Evolutionary conservation across 1,140 invertebrate species (phyloP).

Genomic region (Cotesia vestalis): DNA sequence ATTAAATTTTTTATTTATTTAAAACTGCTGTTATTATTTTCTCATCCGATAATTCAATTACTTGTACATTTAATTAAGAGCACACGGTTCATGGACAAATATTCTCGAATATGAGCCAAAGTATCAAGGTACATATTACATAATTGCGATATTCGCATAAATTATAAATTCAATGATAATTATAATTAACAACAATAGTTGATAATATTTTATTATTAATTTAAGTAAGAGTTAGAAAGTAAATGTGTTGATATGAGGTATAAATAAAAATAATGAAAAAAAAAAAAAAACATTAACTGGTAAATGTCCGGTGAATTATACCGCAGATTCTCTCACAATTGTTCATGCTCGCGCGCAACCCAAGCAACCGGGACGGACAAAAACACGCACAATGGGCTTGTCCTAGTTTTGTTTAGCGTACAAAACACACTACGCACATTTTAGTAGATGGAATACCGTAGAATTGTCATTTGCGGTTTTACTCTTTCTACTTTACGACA

Average conservation of each 20-base stretch:
- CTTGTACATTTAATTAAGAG: neutral
- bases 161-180: neutral
- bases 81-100: slow-evolving; percentile 4
- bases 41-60: too few relatives aligned
- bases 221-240: neutral
- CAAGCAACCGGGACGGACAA: slow-evolving; percentile 20
- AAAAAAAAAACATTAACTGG: slow-evolving; percentile 10
- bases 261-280: neutral
- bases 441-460: neutral
- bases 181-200: neutral
- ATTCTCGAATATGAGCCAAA: neutral
- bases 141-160: neutral
- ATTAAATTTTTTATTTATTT: neutral
- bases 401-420: slow-evolving; percentile 14
- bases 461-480: neutral
- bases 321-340: slow-evolving; percentile 19
- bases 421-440: neutral
- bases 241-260: neutral
- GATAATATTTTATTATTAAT: slow-evolving; percentile 1
- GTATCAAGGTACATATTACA: slow-evolving; percentile 10
- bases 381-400: slow-evolving; percentile 18
- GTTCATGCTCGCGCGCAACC: slow-evolving; percentile 9
- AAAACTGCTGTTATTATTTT: neutral
- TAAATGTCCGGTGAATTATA: neutral
- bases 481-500: neutral